Conservation (phyloP, 2,888 invertebrate genomes). For the Bedellia somnulentella region DNA sequence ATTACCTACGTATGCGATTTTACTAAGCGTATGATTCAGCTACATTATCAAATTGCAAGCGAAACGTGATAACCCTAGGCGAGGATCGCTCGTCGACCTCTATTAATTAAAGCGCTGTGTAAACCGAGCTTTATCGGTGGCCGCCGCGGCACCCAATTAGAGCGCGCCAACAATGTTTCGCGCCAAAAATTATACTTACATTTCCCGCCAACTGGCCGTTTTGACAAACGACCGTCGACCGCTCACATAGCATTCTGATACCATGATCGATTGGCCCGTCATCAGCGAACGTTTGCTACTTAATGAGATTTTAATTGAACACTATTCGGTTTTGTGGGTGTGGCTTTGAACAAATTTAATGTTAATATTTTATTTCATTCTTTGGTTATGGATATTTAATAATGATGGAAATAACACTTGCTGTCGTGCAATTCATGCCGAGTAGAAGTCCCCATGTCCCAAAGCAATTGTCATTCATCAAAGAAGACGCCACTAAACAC, state of each 20-base stretch:
- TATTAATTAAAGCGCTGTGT: slow-evolving; percentile 58
- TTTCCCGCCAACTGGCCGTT: slow-evolving; percentile 11
- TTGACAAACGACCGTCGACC: slow-evolving; percentile 49
- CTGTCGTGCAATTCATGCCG: too few relatives aligned
- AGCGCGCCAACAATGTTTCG: slow-evolving; percentile 22
- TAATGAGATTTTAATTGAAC: slow-evolving; percentile 6
- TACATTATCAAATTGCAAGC: too few relatives aligned
- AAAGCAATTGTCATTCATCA: slow-evolving; percentile 58
- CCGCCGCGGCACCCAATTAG: slow-evolving; percentile 15
- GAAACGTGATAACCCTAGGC: slow-evolving; percentile 20
- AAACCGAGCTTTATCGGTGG: slow-evolving; percentile 51
- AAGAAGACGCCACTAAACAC: slow-evolving; percentile 44
- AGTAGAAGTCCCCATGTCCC: too few relatives aligned
- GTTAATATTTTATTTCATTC: too few relatives aligned
- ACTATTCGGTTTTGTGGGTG: too few relatives aligned
- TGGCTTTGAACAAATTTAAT: too few relatives aligned
- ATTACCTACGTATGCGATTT: too few relatives aligned
- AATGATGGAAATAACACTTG: too few relatives aligned
- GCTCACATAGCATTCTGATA: slow-evolving; percentile 20
- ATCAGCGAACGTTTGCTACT: too few relatives aligned
- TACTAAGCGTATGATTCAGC: too few relatives aligned
- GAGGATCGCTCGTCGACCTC: slow-evolving; percentile 29
- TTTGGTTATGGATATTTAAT: too few relatives aligned
- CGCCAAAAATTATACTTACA: slow-evolving; percentile 55
- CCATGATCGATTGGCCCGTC: slow-evolving; percentile 4